Evolutionary conservation across 2,113 vertebrate genomes (phyloP), one percentile per base, ranked within the genome.

Genomic region (Pluvialis apricaria): DNA sequence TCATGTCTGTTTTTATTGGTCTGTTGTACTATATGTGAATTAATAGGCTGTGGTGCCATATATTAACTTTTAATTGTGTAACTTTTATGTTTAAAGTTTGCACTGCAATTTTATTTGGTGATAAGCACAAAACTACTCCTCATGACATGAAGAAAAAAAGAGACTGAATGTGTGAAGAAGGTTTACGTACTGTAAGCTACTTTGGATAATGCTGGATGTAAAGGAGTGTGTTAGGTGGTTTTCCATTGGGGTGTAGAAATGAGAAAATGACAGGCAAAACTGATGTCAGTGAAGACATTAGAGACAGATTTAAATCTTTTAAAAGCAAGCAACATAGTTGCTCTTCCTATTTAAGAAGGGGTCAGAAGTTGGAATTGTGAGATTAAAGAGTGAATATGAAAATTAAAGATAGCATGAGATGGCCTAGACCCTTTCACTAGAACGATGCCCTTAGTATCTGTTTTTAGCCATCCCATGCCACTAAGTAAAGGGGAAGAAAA

Each of bases 101-200:
- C 99, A 99, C 99, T 99, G 99, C 99, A 98, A 99, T 99, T 98
- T 99, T 98, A 97, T 98, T 99, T 99, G 99, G 99, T 99, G 99
- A 99, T 99, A 99, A 99, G 99, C 99, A 99, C 99, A 99, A 99
- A 99, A 99, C 99, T 98, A 99, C 99, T 99, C 99, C 99, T 99
- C 98, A 98, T 99, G 98, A 99, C 98, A 99, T 99, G 99, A 99
- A 99, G 99, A 99, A 99, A 98, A 95, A 98, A 98, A 84, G 98
- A 98, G 98, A 98, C 97, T 98, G 99, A 99, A 99, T 99, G 99
- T 99, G 99, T 99, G 99, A 98, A 99, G 99, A 99, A 98, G 66
- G 84, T 94, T 99, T 99, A 98, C 98, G 97, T 99, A 99, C 99
- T 99, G 99, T 99, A 99, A 98, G 98, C 98, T 98, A 98, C 98